These are phyloP conservation scores for Penaeus monodon DNA, from an alignment of 2,888 invertebrate species.

Conservation along the genomic window DNA sequence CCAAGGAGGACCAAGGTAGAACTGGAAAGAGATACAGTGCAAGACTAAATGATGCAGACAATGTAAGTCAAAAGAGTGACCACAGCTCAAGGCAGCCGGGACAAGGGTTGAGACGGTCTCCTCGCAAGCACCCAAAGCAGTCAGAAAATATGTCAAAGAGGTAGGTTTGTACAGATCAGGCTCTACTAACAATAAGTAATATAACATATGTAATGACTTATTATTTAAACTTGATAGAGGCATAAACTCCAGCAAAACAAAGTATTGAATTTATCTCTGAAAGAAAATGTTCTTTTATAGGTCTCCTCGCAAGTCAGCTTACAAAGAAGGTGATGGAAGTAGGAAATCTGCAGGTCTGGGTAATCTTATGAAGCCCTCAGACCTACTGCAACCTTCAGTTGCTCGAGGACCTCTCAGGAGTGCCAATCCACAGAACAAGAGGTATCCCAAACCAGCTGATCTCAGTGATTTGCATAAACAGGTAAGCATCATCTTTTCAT, in stretches of 20 bases:
- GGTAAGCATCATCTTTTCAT: constrained; percentile 20
- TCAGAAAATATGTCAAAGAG: constrained; percentile 1
- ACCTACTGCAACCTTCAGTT: constrained; percentile 39
- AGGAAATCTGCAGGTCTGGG: not conserved
- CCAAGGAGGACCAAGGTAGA: constrained; percentile 16
- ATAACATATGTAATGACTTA: too few relatives aligned
- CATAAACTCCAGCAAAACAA: too few relatives aligned
- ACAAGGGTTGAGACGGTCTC: constrained; percentile 24
- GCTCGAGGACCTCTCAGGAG: not conserved
- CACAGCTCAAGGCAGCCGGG: constrained; percentile 10
- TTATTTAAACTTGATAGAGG: too few relatives aligned
- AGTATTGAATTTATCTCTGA: too few relatives aligned
- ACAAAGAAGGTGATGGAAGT: not conserved
- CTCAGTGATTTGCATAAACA: constrained; percentile 61
- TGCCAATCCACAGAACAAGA: not conserved
- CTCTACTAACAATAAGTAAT: not conserved
- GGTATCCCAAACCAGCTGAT: constrained; percentile 49
- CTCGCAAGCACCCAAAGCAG: constrained; percentile 26
- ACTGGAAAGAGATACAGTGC: constrained; percentile 26
- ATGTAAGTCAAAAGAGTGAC: constrained; percentile 27
- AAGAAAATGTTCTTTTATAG: not conserved
- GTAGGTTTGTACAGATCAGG: not conserved
- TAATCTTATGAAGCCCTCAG: constrained; percentile 56
- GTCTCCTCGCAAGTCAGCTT: not conserved
- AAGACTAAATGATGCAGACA: constrained; percentile 1